phyloP scores from a whole-genome alignment of 2,797 vertebrate species.

The Catostomus latipinnis region DNA sequence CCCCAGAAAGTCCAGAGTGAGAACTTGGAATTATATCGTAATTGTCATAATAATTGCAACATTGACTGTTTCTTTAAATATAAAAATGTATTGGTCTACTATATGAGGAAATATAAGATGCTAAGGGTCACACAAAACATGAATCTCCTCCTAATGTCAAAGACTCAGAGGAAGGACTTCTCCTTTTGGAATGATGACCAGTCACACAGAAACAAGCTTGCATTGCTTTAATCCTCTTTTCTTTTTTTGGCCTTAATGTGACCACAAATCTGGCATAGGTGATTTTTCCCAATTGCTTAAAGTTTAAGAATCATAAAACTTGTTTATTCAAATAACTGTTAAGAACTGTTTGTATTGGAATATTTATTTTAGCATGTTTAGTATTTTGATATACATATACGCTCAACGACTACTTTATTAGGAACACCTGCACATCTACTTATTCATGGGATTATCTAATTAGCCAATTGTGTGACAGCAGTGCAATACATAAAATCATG shows the following conservation, averaged over 20 bases:
- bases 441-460: no score
- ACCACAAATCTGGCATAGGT: not conserved
- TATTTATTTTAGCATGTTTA: not conserved
- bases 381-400: not conserved
- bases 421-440: no score
- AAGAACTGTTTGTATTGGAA: not conserved
- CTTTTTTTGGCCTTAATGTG: conserved; percentile 15
- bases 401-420: no score
- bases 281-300: not conserved
- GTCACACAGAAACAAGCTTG: conserved; percentile 17
- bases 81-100: no score
- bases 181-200: conserved; percentile 23
- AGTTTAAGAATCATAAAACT: not conserved
- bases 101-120: not conserved
- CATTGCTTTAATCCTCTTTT: not conserved
- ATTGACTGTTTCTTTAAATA: not conserved
- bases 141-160: no score
- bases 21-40: not conserved
- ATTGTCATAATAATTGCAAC: not conserved
- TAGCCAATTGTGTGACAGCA: no score
- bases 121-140: not conserved
- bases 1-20: not conserved
- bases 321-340: not conserved
- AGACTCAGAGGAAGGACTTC: conserved; percentile 6
- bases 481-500: no score